Percentiles rank a stretch among this genome's conserved stretches.
Evolutionary conservation across 1,140 invertebrate species (phyloP).

Genomic region (Microplitis mediator): DNA sequence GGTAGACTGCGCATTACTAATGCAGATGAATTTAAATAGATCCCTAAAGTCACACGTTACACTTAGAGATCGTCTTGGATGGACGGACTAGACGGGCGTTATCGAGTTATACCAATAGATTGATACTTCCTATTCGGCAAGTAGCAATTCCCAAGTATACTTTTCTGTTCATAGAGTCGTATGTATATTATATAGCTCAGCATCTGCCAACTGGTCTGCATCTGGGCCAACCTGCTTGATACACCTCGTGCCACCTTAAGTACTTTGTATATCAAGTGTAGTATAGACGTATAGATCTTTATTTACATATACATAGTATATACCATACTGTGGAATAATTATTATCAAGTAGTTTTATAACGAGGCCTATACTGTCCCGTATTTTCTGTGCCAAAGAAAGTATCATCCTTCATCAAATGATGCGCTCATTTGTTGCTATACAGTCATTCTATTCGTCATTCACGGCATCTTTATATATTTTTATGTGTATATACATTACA

Average conservation of each 20-base stretch:
- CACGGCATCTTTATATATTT: not conserved
- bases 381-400: conserved; percentile 49
- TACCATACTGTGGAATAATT: conserved; percentile 37
- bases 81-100: conserved; percentile 25
- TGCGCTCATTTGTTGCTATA: conserved; percentile 20
- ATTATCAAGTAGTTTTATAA: conserved; percentile 43
- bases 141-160: not conserved
- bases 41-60: conserved; percentile 39
- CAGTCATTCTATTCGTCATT: conserved; percentile 13
- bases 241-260: not conserved
- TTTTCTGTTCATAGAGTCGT: conserved; percentile 21
- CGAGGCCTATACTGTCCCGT: conserved; percentile 38
- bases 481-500: not conserved
- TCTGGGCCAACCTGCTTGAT: conserved; percentile 42
- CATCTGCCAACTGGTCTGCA: conserved; percentile 31
- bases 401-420: conserved; percentile 40
- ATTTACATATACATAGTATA: too few species aligned
- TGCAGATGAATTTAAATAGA: not conserved
- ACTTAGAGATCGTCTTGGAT: conserved; percentile 36
- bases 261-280: not conserved
- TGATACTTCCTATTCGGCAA: conserved; percentile 3
- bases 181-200: conserved; percentile 32
- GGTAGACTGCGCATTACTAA: not conserved
- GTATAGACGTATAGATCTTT: too few species aligned
- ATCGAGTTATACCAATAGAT: conserved; percentile 7